Percentiles rank a stretch among this genome's conserved stretches.
phyloP scores from a whole-genome alignment of 2,888 invertebrate genomes.

The Pristionchus mayeri region DNA sequence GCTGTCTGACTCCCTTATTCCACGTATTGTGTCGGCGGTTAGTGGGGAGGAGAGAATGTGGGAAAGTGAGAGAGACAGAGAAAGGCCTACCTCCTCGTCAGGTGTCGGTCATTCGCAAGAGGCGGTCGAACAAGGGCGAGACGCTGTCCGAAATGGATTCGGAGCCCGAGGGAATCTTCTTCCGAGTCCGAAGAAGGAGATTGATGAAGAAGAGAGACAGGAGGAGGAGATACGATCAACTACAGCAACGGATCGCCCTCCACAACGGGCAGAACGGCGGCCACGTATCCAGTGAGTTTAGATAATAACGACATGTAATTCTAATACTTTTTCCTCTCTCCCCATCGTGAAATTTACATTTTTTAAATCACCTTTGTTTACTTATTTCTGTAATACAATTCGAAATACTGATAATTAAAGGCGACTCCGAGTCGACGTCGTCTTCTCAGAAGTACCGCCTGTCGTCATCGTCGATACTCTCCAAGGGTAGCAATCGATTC shows the following conservation, averaged over 20 bases:
- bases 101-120: conserved; percentile 57
- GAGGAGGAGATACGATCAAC: conserved; percentile 41
- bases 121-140: conserved; percentile 60
- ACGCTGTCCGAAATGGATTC: conserved; percentile 65
- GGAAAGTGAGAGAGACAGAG: too few relatives aligned
- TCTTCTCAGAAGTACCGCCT: conserved; percentile 29
- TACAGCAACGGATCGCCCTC: conserved; percentile 23
- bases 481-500: neutral
- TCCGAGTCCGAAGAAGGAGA: conserved; percentile 58
- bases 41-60: too few relatives aligned
- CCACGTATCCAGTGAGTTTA: neutral
- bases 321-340: too few relatives aligned
- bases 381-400: too few relatives aligned
- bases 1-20: too few relatives aligned
- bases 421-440: conserved; percentile 44
- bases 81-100: too few relatives aligned
- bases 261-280: neutral
- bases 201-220: conserved; percentile 61
- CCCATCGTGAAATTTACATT: too few relatives aligned
- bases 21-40: too few relatives aligned
- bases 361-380: too few relatives aligned
- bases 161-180: conserved; percentile 66
- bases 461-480: conserved; percentile 10
- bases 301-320: neutral
- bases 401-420: neutral